Conservation (phyloP, 2,888 invertebrate species). For the Osmoderma eremita region DNA sequence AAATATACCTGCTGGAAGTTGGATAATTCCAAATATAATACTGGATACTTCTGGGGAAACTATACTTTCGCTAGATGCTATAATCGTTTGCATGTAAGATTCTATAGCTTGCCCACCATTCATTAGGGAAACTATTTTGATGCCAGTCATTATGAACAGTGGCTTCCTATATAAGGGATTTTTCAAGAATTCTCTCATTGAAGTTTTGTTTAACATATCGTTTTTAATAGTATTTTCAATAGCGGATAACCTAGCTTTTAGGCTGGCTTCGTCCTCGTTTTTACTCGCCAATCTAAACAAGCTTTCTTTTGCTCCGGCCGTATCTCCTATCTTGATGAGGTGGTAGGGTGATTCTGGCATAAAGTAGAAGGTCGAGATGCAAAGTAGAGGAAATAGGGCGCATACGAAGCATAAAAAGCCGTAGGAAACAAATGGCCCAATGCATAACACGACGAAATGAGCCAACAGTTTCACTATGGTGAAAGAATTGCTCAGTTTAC, state of each 20-base stretch:
- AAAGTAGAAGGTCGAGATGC: constrained; percentile 55
- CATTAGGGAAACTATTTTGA: constrained; percentile 70
- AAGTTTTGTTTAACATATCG: constrained; percentile 58
- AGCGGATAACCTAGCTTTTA: constrained; percentile 62
- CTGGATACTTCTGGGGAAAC: constrained; percentile 68
- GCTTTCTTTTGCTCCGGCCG: constrained; percentile 57
- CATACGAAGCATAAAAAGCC: constrained; percentile 47
- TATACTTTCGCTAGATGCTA: constrained; percentile 66
- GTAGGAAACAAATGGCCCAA: constrained; percentile 67
- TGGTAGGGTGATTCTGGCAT: constrained; percentile 69
- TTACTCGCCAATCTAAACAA: constrained; percentile 46
- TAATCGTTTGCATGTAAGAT: constrained; percentile 71
- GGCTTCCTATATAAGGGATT: constrained; percentile 40
- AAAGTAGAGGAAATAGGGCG: constrained; percentile 41
- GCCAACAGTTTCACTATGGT: constrained; percentile 56
- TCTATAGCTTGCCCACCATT: constrained; percentile 71
- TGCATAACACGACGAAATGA: constrained; percentile 63
- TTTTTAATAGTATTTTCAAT: constrained; percentile 58
- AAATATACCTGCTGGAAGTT: constrained; percentile 66
- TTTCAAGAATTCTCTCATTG: constrained; percentile 32
- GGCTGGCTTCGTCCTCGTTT: constrained; percentile 38
- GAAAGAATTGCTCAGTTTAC: constrained; percentile 53
- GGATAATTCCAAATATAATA: constrained; percentile 70
- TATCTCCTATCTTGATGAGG: constrained; percentile 55
- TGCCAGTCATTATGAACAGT: constrained; percentile 51